Conservation (phyloP, 2,113 vertebrate species). For the Pelodiscus sinensis region DNA sequence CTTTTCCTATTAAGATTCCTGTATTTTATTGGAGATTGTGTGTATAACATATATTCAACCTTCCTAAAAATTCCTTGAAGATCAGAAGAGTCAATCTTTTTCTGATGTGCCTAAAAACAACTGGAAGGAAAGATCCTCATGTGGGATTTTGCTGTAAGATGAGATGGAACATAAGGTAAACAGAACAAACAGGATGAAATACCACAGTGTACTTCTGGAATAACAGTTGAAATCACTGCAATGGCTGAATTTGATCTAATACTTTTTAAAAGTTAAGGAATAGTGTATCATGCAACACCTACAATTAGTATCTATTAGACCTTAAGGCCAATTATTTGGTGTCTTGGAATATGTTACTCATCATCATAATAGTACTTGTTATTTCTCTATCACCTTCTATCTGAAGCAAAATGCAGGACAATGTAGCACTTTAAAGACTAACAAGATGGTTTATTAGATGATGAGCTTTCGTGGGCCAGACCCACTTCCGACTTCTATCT, state of each 20-base stretch:
- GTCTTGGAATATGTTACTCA: neutral
- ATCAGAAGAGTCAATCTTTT: slow-evolving; percentile 17
- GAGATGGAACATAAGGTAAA: neutral
- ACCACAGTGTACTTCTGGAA: neutral
- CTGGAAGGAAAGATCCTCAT: neutral
- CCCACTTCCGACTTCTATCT: too few relatives aligned
- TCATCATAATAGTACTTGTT: neutral
- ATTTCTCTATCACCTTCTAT: neutral
- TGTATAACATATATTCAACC: neutral
- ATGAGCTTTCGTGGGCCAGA: too few relatives aligned
- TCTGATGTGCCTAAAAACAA: neutral
- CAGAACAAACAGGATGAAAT: neutral
- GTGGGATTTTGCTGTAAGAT: neutral
- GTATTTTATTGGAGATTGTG: neutral
- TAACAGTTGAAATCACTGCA: neutral
- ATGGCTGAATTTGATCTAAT: neutral
- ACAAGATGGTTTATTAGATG: too few relatives aligned
- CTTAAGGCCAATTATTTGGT: neutral
- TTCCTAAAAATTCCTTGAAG: neutral
- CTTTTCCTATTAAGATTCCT: neutral
- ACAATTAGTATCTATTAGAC: neutral
- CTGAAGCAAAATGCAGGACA: too few relatives aligned
- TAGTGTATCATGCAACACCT: neutral
- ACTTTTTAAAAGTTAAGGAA: neutral
- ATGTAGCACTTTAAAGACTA: too few relatives aligned